phyloP scores from a whole-genome alignment of 2,888 invertebrate genomes.

The Acanthococcus lagerstroemiae region DNA sequence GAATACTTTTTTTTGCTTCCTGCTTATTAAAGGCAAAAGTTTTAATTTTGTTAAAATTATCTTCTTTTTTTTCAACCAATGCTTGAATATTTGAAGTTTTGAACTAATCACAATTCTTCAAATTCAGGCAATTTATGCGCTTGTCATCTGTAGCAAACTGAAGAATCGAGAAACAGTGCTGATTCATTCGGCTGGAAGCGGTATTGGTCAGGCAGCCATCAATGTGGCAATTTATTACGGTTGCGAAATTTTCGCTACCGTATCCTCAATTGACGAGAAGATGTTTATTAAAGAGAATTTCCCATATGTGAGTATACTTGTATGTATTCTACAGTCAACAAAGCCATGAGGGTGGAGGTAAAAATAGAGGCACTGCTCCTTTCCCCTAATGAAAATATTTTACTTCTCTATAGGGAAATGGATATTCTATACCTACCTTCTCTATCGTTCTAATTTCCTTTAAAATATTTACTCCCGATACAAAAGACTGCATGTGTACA shows the following conservation, averaged over 20 bases:
- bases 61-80: too few species aligned
- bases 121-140: constrained; percentile 28
- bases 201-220: constrained; percentile 26
- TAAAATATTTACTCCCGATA: too few species aligned
- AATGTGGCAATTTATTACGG: constrained; percentile 22
- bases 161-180: constrained; percentile 21
- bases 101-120: not conserved
- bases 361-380: too few species aligned
- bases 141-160: constrained; percentile 24
- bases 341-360: too few species aligned
- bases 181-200: constrained; percentile 12
- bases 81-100: not conserved
- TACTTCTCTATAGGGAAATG: too few species aligned
- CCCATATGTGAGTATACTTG: constrained; percentile 25
- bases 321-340: too few species aligned
- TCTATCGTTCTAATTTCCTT: too few species aligned
- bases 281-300: constrained; percentile 24
- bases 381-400: too few species aligned
- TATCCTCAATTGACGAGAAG: constrained; percentile 21
- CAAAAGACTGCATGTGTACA: too few species aligned
- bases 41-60: not conserved
- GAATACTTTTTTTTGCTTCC: too few species aligned
- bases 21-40: not conserved
- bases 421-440: too few species aligned
- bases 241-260: constrained; percentile 30